Evolutionary conservation across 2,113 vertebrate genomes (phyloP), one percentile per base, ranked within the genome.

Genomic region (Eurypyga helias): DNA sequence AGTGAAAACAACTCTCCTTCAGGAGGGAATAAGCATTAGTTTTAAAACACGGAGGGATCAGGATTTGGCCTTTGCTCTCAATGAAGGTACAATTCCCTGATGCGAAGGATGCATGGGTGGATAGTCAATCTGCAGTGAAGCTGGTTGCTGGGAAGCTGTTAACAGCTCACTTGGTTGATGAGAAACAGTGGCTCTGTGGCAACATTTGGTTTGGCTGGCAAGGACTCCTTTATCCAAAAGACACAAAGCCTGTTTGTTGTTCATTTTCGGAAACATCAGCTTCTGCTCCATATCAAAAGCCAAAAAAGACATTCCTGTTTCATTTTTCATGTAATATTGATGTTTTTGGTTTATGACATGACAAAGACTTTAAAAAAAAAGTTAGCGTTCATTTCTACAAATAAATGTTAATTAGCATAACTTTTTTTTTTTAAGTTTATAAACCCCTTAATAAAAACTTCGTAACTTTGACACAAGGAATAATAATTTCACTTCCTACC

Each of bases 151-250:
- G 87, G 72, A 96, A 96, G 89, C 76, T 49, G 80, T 6, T 90
- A 89, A 61, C 65, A 89, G 72, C 83, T 83, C 60, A 10, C 60
- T 80, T n/a, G 12, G 61, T 18, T 95, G 96, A 96, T 96, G 89
- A 90, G 92, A 96, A 97, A 87, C 94, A 86, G 95, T 92, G 90
- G 57, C 60, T 93, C 70, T 95, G 73, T 24, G 49, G 96, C 90
- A 93, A 80, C 83, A 46, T 86, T 93, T 81, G 75, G 72, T 66
- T 90, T 94, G 55, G 67, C 73, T 95, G 87, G 69, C 1, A 0
- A 91, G 52, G 83, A 95, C 77, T 90, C 31, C 57, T 55, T 94
- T 96, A 90, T 43, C 83, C 80, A 46, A 84, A 96, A 73, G 65
- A 93, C 55, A 95, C 73, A 85, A 85, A 90, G 84, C 34, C 83